Base-by-base conservation (phyloP, 2,888 invertebrate species). In the Seira musarum region DNA sequence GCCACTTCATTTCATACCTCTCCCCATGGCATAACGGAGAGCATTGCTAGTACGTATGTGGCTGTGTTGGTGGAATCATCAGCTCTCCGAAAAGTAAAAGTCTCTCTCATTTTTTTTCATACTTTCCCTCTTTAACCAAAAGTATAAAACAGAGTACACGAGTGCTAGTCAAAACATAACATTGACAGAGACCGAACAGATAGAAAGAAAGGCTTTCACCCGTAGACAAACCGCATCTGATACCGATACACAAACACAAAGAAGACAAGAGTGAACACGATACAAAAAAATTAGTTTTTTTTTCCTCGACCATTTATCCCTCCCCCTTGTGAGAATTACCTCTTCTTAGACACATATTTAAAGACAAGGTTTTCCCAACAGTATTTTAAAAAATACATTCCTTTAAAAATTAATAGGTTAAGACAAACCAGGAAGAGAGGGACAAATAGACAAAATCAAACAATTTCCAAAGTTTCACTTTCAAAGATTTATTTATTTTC, bases 31-130 rank as follows among this genome's bases (percentile, higher is more conserved):
- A 73, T 79, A 69, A 67, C 57, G 15, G 30, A 46, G 53, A 74
- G 73, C 25, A 70, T 57, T 73, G 80, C 76, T 84, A 86, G 86
- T 86, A 85, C 81, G 83, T 84, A 84, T 81, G 84, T 84, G 83
- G 82, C 83, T 83, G 84, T 86, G 83, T 83, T 84, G 80, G 83
- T 83, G 85, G 81, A 82, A 84, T 82, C 83, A 84, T 84, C 63
- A 73, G 40, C 40, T 40, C 40, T 40, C 40, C 13, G 40, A 40
- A 40, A 13, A 40, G 13, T 8, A 13, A 40, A 40, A 40, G 40
- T 40, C 40, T 40, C 80, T 76, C 75, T 76, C 76, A 63, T 64
- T 22, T 68, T 24, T 40, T 40, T 72, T 40, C 25, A 21, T 21
- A 17, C 35, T 57, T 25, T 64, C 46, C 63, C 25, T 46, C 63